Evolutionary conservation across 2,113 vertebrate genomes (phyloP).

Genomic region (Gnathonemus longibarbis): DNA sequence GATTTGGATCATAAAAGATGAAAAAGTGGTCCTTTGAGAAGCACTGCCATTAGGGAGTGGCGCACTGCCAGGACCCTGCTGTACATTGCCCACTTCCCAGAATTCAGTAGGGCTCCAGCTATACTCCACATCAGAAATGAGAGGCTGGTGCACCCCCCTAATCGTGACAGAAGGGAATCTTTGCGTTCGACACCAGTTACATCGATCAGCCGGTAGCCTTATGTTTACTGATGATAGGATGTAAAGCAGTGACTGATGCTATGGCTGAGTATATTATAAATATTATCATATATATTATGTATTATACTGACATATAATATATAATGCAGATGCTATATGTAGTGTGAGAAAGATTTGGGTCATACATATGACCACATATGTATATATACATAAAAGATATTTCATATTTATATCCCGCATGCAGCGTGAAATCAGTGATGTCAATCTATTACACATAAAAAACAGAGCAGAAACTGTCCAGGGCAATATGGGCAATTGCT

Average conservation of each 20-base stretch:
- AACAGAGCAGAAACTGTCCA: background rate
- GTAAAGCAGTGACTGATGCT: background rate
- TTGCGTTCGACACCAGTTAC: background rate
- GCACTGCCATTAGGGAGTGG: conserved; percentile 52
- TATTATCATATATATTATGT: background rate
- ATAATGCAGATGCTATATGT: background rate
- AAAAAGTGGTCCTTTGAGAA: conserved; percentile 58
- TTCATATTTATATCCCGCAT: background rate
- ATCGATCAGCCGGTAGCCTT: background rate
- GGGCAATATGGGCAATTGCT: background rate
- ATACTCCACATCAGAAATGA: conserved; percentile 43
- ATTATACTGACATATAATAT: background rate
- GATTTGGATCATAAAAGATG: conserved; percentile 64
- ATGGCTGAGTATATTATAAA: background rate
- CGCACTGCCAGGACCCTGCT: conserved; percentile 56
- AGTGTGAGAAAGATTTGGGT: background rate
- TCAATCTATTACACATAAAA: background rate
- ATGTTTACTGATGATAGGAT: background rate
- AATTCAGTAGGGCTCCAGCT: conserved; percentile 54
- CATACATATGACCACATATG: background rate
- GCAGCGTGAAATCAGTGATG: background rate
- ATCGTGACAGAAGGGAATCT: background rate
- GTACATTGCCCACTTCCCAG: conserved; percentile 60
- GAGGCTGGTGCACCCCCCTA: conserved; percentile 30
- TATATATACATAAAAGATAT: background rate